Evolutionary conservation across 2,888 invertebrate genomes (phyloP).

Genomic region (Dicranocentrus wangi): DNA sequence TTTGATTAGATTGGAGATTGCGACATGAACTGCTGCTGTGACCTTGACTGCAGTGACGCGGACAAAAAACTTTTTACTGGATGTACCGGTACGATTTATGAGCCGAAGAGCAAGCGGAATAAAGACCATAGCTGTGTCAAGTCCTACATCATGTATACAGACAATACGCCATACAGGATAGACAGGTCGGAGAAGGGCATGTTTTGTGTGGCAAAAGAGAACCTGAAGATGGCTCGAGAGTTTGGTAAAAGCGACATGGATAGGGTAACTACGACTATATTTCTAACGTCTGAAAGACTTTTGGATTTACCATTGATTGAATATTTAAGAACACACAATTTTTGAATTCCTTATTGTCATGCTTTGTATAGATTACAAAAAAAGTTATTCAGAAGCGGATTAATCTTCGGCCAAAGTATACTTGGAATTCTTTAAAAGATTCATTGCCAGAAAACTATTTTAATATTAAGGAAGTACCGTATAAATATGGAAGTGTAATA

Average conservation of each 20-base stretch:
- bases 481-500: constrained; percentile 72
- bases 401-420: constrained; percentile 62
- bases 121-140: constrained; percentile 77
- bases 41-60: constrained; percentile 81
- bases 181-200: constrained; percentile 76
- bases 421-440: constrained; percentile 44
- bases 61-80: constrained; percentile 79
- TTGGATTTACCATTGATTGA: too few relatives aligned
- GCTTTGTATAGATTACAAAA: background rate
- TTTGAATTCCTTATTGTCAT: too few relatives aligned
- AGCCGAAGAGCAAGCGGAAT: constrained; percentile 33
- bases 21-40: constrained; percentile 91
- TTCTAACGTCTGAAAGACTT: too few relatives aligned
- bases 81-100: constrained; percentile 76
- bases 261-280: constrained; percentile 13
- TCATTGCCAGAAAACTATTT: background rate
- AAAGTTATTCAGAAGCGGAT: too few relatives aligned
- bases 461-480: constrained; percentile 29
- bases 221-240: constrained; percentile 73
- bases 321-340: too few relatives aligned
- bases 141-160: constrained; percentile 77
- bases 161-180: constrained; percentile 76
- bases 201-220: constrained; percentile 80
- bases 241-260: constrained; percentile 35
- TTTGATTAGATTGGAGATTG: constrained; percentile 79